phyloP scores from a whole-genome alignment of 2,797 vertebrate genomes.

The Cetoscarus ocellatus region DNA sequence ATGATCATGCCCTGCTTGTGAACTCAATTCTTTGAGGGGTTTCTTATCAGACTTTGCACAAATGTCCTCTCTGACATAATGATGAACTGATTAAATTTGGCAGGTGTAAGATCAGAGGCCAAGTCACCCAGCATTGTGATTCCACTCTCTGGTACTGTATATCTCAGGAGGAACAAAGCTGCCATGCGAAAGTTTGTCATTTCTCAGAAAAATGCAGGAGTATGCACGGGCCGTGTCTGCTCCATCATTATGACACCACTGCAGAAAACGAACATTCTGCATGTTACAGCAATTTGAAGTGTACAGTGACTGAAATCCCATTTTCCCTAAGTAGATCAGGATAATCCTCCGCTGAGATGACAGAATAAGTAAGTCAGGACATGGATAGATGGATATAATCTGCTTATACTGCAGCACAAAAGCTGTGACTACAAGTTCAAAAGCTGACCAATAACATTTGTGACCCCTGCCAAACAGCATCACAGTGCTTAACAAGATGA shows the following conservation, averaged over 20 bases:
- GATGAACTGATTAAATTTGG: too few relatives aligned
- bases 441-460: slow-evolving; percentile 52
- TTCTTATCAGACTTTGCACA: too few relatives aligned
- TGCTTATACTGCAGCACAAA: slow-evolving; percentile 64
- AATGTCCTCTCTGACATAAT: too few relatives aligned
- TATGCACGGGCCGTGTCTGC: slow-evolving; percentile 27
- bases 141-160: too few relatives aligned
- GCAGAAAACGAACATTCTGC: slow-evolving; percentile 55
- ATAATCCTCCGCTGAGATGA: slow-evolving; percentile 75
- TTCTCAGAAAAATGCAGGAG: slow-evolving; percentile 3
- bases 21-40: too few relatives aligned
- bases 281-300: slow-evolving; percentile 66
- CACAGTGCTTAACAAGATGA: slow-evolving; percentile 34
- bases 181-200: not conserved
- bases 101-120: too few relatives aligned
- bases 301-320: slow-evolving; percentile 67
- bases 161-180: not conserved
- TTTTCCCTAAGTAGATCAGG: slow-evolving; percentile 75
- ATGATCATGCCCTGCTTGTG: too few relatives aligned
- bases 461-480: slow-evolving; percentile 51
- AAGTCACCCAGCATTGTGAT: too few relatives aligned
- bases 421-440: slow-evolving; percentile 26
- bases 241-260: slow-evolving; percentile 39
- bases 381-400: slow-evolving; percentile 74
- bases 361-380: slow-evolving; percentile 67